These are phyloP conservation scores for Tenthredo distinguenda DNA, from an alignment of 2,888 invertebrate species.

Conservation along the genomic window DNA sequence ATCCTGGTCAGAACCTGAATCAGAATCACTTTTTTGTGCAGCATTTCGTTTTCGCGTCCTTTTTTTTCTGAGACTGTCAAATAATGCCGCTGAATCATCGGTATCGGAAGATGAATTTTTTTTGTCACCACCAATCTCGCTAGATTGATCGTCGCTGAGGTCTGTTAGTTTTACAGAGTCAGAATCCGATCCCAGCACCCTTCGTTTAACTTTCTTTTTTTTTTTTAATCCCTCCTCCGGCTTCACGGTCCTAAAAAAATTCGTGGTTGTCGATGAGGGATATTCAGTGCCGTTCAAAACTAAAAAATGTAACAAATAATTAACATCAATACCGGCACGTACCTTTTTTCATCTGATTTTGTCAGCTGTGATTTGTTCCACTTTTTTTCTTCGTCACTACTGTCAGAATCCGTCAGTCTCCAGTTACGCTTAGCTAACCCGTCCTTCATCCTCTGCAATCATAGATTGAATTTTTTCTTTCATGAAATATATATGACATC, in stretches of 20 bases:
- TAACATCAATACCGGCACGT: neutral
- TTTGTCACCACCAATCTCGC: slow-evolving; percentile 49
- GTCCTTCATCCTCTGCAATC: slow-evolving; percentile 45
- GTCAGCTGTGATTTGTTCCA: slow-evolving; percentile 57
- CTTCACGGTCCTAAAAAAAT: neutral
- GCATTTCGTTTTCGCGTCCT: slow-evolving; percentile 60
- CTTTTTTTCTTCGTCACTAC: slow-evolving; percentile 67
- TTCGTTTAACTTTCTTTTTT: slow-evolving; percentile 58
- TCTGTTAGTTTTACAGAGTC: slow-evolving; percentile 59
- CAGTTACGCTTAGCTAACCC: slow-evolving; percentile 55
- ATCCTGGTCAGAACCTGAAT: slow-evolving; percentile 64
- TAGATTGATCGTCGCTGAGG: slow-evolving; percentile 46
- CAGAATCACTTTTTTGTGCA: slow-evolving; percentile 67
- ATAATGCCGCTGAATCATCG: slow-evolving; percentile 51
- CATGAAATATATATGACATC: neutral
- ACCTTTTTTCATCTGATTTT: slow-evolving; percentile 56
- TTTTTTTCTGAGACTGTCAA: slow-evolving; percentile 51
- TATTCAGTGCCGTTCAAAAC: neutral
- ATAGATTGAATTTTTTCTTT: neutral
- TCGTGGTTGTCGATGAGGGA: neutral
- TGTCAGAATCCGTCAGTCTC: slow-evolving; percentile 70
- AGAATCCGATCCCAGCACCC: slow-evolving; percentile 69
- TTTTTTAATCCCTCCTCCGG: slow-evolving; percentile 56
- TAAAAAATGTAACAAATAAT: neutral
- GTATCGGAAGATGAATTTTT: slow-evolving; percentile 61